A percentile compares a stretch with the other conserved stretches of the same genome.
Conservation (phyloP, 2,797 vertebrate species). For the Bryconaethiops microstoma region DNA sequence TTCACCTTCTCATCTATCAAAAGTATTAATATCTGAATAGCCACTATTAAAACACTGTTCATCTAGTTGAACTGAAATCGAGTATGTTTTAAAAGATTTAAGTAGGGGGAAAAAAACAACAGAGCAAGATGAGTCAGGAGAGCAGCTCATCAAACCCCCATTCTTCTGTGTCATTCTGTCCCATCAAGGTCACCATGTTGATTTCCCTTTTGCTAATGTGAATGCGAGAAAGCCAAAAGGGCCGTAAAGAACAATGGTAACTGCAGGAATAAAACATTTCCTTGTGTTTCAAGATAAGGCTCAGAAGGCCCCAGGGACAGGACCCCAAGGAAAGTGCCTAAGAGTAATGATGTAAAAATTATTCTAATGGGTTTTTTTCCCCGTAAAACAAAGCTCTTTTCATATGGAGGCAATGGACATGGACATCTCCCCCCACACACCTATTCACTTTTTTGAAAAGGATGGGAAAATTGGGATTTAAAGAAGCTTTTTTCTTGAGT, state of each 20-base stretch:
- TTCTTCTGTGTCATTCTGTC: conserved; percentile 48
- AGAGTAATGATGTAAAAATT: conserved; percentile 67
- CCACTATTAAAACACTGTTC: conserved; percentile 28
- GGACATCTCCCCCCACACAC: conserved; percentile 54
- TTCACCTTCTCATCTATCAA: background rate
- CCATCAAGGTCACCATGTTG: conserved; percentile 53
- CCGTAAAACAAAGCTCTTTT: conserved; percentile 59
- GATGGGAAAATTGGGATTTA: conserved; percentile 80
- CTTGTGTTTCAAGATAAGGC: conserved; percentile 62
- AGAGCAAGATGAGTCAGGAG: background rate
- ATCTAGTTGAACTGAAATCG: background rate
- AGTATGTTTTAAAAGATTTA: background rate
- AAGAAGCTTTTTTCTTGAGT: conserved; percentile 66
- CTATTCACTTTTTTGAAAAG: conserved; percentile 46
- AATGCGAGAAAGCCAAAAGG: conserved; percentile 54
- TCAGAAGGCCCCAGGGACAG: conserved; percentile 48
- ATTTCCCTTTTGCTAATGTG: conserved; percentile 62
- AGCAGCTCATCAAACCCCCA: conserved; percentile 34
- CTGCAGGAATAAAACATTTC: conserved; percentile 67
- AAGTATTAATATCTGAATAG: conserved; percentile 4
- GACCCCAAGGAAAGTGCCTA: conserved; percentile 52
- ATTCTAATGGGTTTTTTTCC: conserved; percentile 63
- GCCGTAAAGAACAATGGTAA: conserved; percentile 36
- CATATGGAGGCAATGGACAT: conserved; percentile 68
- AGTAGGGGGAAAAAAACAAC: background rate